Conservation (phyloP, 2,797 vertebrate species). For the Chloroceryle amazona region DNA sequence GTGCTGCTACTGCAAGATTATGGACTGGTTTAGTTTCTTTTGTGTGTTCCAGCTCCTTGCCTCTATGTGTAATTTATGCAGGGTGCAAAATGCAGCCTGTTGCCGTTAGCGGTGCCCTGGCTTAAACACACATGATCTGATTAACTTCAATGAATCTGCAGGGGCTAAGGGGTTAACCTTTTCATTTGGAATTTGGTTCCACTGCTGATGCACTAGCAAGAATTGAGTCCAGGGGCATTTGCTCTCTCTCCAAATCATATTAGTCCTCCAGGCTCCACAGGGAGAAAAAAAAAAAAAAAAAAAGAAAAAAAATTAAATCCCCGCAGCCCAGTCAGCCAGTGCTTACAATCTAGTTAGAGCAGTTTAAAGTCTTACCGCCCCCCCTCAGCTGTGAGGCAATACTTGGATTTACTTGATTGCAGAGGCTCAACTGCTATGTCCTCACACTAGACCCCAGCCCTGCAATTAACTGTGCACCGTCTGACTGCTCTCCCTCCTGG, state of each 20-base stretch:
- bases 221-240: conserved; percentile 44
- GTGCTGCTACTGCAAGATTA: rapidly evolving
- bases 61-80: background rate
- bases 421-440: background rate
- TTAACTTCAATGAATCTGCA: background rate
- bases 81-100: background rate
- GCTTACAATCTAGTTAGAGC: background rate
- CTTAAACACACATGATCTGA: background rate
- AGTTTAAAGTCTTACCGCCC: background rate
- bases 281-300: background rate
- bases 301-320: background rate
- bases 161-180: conserved; percentile 51
- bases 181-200: conserved; percentile 9
- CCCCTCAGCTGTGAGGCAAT: background rate
- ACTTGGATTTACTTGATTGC: background rate
- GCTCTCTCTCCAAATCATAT: conserved; percentile 48
- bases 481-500: background rate
- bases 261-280: background rate
- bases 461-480: background rate
- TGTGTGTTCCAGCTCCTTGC: background rate
- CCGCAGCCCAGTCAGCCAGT: background rate
- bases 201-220: background rate
- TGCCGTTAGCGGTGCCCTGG: background rate
- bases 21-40: background rate
- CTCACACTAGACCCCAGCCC: background rate